Evolutionary conservation across 2,888 invertebrate species (phyloP).

Genomic region (Xanthorhoe designata): DNA sequence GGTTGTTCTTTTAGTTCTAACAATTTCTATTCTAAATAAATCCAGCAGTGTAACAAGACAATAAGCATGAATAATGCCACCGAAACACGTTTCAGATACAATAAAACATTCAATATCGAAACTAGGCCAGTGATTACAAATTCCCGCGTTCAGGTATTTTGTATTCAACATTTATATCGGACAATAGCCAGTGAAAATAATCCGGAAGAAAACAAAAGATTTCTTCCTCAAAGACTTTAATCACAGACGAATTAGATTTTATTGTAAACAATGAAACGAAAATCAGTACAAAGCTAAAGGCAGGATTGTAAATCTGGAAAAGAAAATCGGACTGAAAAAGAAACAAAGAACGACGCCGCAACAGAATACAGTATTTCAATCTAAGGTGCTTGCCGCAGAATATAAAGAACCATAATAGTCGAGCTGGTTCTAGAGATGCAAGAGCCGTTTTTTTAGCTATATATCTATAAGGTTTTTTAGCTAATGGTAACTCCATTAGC

Average conservation of each 20-base stretch:
- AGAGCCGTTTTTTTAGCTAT: no score
- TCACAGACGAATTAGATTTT: slow-evolving; percentile 50
- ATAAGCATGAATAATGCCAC: background rate
- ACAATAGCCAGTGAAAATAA: slow-evolving; percentile 40
- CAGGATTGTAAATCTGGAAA: slow-evolving; percentile 43
- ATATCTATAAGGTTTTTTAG: no score
- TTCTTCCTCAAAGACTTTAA: slow-evolving; percentile 45
- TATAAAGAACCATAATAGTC: slow-evolving; percentile 11
- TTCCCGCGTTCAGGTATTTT: slow-evolving; percentile 32
- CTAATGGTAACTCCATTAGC: no score
- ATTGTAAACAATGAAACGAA: slow-evolving; percentile 52
- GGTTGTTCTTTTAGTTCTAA: no score
- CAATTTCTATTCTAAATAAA: no score
- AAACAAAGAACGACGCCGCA: slow-evolving; percentile 42
- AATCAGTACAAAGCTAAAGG: slow-evolving; percentile 46
- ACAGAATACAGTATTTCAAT: slow-evolving; percentile 41
- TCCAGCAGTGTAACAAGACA: background rate
- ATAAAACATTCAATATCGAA: slow-evolving; percentile 12
- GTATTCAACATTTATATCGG: slow-evolving; percentile 38
- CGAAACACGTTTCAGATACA: background rate
- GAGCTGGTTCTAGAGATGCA: slow-evolving; percentile 1
- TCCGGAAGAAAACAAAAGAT: slow-evolving; percentile 42
- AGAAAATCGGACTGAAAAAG: slow-evolving; percentile 41
- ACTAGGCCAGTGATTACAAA: slow-evolving; percentile 29
- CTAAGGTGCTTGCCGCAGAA: slow-evolving; percentile 36